These are phyloP conservation scores for Amblyopsis rosae DNA, from an alignment of 2,113 vertebrate species.

Conservation along the genomic window DNA sequence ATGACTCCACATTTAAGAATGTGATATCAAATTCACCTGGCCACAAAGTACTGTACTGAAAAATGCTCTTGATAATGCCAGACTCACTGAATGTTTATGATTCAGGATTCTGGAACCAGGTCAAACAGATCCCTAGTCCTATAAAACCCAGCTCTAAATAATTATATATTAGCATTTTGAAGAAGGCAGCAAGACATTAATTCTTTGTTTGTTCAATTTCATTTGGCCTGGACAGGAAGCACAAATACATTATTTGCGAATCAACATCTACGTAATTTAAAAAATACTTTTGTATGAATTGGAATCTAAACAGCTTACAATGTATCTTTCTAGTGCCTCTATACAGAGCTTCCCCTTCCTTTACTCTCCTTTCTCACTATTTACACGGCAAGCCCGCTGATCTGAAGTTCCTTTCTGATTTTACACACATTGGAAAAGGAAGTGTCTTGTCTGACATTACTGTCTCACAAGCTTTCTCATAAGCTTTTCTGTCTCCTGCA, in stretches of 20 bases:
- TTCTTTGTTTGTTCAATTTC: no score
- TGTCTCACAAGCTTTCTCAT: conserved; percentile 9
- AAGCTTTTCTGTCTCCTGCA: conserved; percentile 6
- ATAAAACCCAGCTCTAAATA: conserved; percentile 2
- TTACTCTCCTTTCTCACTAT: conserved; percentile 8
- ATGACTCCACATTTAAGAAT: no score
- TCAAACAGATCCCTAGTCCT: conserved; percentile 17
- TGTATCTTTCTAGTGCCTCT: background rate
- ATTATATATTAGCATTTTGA: no score
- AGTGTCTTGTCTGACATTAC: background rate
- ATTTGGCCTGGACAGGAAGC: conserved; percentile 7
- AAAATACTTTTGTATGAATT: conserved; percentile 38
- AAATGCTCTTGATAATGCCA: no score
- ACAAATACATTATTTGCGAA: conserved; percentile 36
- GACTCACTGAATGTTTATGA: no score
- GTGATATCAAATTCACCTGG: no score
- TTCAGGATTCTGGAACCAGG: no score
- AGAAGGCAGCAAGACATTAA: no score
- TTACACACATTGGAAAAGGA: conserved; percentile 4
- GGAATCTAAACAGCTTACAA: conserved; percentile 31
- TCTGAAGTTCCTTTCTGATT: background rate
- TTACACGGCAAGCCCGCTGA: conserved; percentile 4
- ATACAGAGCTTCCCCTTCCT: conserved; percentile 21
- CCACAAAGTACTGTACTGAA: no score
- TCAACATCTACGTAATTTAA: conserved; percentile 3